These are phyloP conservation scores for Bovichtus diacanthus DNA, from an alignment of 2,797 vertebrate genomes.

Conservation along the genomic window DNA sequence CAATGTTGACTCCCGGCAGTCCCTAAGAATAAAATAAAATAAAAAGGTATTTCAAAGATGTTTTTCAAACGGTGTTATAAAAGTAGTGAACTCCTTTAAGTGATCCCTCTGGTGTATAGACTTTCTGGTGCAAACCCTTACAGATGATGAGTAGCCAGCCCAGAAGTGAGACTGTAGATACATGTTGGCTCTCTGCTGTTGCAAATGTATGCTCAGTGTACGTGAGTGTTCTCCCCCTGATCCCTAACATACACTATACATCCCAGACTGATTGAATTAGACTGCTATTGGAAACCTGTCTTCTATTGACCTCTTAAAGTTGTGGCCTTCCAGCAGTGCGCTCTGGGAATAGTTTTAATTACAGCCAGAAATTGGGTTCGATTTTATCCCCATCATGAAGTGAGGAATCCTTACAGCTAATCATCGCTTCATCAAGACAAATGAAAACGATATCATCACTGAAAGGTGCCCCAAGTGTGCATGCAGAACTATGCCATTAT, in stretches of 20 bases:
- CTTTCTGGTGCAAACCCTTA: too few relatives aligned
- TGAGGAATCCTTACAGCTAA: constrained; percentile 60
- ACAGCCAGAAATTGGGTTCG: constrained; percentile 75
- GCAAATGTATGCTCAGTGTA: neutral
- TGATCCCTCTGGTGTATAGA: too few relatives aligned
- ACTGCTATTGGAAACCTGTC: constrained; percentile 72
- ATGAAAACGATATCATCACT: constrained; percentile 50
- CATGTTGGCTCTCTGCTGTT: neutral
- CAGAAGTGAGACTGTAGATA: constrained; percentile 4
- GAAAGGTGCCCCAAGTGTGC: constrained; percentile 3
- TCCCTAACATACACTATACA: constrained; percentile 38
- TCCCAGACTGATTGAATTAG: constrained; percentile 65
- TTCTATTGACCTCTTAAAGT: constrained; percentile 67
- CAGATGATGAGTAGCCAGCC: constrained; percentile 1
- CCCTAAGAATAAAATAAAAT: too few relatives aligned
- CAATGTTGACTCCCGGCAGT: too few relatives aligned
- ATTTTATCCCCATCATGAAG: constrained; percentile 72
- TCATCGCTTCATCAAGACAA: constrained; percentile 65
- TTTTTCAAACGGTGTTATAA: too few relatives aligned
- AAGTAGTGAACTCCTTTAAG: too few relatives aligned
- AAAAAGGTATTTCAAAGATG: too few relatives aligned
- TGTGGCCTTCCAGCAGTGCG: constrained; percentile 60
- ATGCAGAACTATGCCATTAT: neutral
- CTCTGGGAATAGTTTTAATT: constrained; percentile 76
- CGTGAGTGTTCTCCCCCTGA: constrained; percentile 8